These are phyloP conservation scores for Coelopa frigida DNA, from an alignment of 1,140 invertebrate species.

Conservation along the genomic window DNA sequence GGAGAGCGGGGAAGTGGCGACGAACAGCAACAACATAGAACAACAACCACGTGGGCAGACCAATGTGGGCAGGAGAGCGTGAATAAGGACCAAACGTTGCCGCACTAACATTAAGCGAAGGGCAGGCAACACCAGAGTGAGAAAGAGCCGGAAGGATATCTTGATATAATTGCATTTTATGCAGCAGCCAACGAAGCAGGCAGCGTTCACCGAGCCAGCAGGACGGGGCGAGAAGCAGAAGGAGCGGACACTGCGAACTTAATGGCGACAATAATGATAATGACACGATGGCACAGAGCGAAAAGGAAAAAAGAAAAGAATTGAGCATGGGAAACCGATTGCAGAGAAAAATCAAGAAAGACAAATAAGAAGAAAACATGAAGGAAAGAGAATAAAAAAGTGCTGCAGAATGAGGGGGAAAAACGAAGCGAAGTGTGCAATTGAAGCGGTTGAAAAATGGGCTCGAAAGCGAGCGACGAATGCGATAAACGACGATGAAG, in stretches of 20 bases:
- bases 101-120: background rate
- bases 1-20: background rate
- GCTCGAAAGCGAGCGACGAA: too few species aligned
- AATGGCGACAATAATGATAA: conserved; percentile 41
- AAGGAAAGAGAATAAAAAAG: too few species aligned
- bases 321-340: too few species aligned
- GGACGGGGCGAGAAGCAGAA: background rate
- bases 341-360: too few species aligned
- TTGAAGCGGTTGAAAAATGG: too few species aligned
- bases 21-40: background rate
- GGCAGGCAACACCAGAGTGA: conserved; percentile 1
- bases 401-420: too few species aligned
- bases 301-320: too few species aligned
- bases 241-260: conserved; percentile 15
- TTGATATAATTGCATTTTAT: background rate
- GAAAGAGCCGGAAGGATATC: background rate
- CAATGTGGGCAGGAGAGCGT: background rate
- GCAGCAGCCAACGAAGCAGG: background rate
- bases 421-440: too few species aligned
- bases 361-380: too few species aligned
- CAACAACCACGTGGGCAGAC: too few species aligned
- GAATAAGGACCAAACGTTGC: background rate
- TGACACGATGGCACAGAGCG: conserved; percentile 15
- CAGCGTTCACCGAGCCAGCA: background rate
- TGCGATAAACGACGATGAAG: too few species aligned